Evolutionary conservation across 2,888 invertebrate species (phyloP).

Genomic region (Spicauda simplicius): DNA sequence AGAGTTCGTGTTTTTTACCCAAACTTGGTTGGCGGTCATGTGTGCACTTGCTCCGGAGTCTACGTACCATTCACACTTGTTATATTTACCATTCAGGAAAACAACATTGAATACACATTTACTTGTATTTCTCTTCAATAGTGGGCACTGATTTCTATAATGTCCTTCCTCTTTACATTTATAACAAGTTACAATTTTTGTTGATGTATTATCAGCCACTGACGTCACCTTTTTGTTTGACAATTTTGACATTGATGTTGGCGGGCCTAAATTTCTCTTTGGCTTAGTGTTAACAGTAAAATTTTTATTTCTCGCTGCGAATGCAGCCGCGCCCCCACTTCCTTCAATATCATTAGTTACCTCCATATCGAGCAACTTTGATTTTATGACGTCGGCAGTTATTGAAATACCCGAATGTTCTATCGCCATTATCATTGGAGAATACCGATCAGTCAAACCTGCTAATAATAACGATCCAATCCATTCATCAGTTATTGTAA

Average conservation of each 20-base stretch:
- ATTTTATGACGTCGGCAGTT: slow-evolving; percentile 30
- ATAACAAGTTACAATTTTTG: neutral
- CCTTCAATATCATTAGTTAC: neutral
- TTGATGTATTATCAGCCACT: no score
- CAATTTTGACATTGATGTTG: no score
- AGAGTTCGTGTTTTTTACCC: no score
- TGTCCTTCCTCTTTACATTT: slow-evolving; percentile 5
- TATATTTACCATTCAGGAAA: slow-evolving; percentile 4
- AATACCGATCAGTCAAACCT: slow-evolving; percentile 37
- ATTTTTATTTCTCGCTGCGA: no score
- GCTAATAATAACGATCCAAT: slow-evolving; percentile 40
- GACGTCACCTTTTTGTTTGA: no score
- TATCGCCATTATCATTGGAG: slow-evolving; percentile 28
- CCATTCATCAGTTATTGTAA: slow-evolving; percentile 44
- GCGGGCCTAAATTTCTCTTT: no score
- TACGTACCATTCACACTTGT: neutral
- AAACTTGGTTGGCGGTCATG: no score
- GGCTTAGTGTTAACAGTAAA: no score
- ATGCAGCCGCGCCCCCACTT: no score
- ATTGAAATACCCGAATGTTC: slow-evolving; percentile 28
- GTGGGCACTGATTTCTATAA: slow-evolving; percentile 9
- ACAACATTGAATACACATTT: slow-evolving; percentile 5
- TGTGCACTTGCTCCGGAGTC: no score
- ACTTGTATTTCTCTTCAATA: slow-evolving; percentile 4
- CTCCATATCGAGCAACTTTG: slow-evolving; percentile 24